Evolutionary conservation across 2,888 invertebrate genomes (phyloP).

Genomic region (Cyclophora albipunctata): DNA sequence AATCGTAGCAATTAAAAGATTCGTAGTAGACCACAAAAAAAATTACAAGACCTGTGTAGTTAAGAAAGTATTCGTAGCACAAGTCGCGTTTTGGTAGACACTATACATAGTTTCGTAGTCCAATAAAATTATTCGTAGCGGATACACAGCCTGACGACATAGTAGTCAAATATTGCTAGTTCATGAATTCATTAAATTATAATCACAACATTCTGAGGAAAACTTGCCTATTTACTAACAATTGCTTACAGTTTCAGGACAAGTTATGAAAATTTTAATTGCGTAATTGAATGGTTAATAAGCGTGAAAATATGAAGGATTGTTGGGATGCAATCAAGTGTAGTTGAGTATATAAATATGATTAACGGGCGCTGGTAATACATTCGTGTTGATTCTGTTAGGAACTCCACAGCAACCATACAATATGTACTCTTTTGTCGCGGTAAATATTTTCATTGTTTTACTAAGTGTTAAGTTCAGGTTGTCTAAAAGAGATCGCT

Average conservation of each 20-base stretch:
- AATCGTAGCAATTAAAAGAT: too few species aligned
- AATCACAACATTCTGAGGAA: constrained; percentile 35
- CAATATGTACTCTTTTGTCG: constrained; percentile 52
- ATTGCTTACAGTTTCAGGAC: constrained; percentile 30
- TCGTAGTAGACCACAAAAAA: too few species aligned
- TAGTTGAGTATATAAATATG: constrained; percentile 44
- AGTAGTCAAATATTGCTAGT: too few species aligned
- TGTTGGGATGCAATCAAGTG: constrained; percentile 37
- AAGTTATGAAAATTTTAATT: constrained; percentile 47
- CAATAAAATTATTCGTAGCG: too few species aligned
- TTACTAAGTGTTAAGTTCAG: not conserved
- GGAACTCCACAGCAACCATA: not conserved
- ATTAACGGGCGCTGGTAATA: constrained; percentile 21
- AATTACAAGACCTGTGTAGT: too few species aligned
- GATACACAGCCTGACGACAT: too few species aligned
- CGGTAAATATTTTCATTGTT: constrained; percentile 18
- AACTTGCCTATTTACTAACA: constrained; percentile 32
- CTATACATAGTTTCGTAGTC: too few species aligned
- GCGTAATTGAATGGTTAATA: constrained; percentile 50
- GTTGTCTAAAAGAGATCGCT: too few species aligned
- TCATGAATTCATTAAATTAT: too few species aligned
- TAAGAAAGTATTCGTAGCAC: too few species aligned
- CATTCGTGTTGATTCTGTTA: constrained; percentile 4
- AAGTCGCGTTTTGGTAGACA: too few species aligned
- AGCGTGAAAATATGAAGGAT: constrained; percentile 57